phyloP scores from a whole-genome alignment of 2,797 vertebrate genomes.

The Kryptolebias ocellatus region DNA sequence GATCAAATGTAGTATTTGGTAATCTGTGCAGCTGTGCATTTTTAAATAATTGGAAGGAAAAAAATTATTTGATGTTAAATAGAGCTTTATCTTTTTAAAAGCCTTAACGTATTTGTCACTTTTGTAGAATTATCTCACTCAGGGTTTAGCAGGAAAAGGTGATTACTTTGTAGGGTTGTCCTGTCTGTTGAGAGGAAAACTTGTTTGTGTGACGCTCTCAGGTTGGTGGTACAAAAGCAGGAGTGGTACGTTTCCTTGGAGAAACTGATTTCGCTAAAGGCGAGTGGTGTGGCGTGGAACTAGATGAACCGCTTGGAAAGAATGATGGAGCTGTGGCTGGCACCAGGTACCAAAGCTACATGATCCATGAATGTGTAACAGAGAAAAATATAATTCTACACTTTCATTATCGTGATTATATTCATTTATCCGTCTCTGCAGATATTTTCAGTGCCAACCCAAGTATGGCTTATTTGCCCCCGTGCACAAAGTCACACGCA shows the following conservation, averaged over 20 bases:
- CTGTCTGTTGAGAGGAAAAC: conserved; percentile 42
- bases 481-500: conserved; percentile 97
- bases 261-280: conserved; percentile 99
- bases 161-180: conserved; percentile 48
- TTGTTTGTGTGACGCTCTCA: conserved; percentile 56
- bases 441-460: conserved; percentile 98
- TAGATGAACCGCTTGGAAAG: conserved; percentile 97
- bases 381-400: background rate
- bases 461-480: conserved; percentile 97
- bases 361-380: conserved; percentile 1
- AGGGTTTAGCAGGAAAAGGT: conserved; percentile 53
- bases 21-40: conserved; percentile 21
- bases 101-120: conserved; percentile 24
- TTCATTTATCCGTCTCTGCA: conserved; percentile 57
- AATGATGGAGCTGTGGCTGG: conserved; percentile 98
- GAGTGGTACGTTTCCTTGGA: conserved; percentile 95
- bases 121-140: conserved; percentile 57
- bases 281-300: conserved; percentile 97
- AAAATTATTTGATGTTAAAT: background rate
- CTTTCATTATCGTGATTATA: conserved; percentile 10
- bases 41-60: conserved; percentile 11
- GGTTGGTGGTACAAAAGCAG: conserved; percentile 98
- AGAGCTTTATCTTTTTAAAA: conserved; percentile 14
- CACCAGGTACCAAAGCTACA: conserved; percentile 84
- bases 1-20: conserved; percentile 14